Evolutionary conservation across 2,888 invertebrate species (phyloP), one percentile per base, ranked within the genome.

Genomic region (Drosophila paranaensis): DNA sequence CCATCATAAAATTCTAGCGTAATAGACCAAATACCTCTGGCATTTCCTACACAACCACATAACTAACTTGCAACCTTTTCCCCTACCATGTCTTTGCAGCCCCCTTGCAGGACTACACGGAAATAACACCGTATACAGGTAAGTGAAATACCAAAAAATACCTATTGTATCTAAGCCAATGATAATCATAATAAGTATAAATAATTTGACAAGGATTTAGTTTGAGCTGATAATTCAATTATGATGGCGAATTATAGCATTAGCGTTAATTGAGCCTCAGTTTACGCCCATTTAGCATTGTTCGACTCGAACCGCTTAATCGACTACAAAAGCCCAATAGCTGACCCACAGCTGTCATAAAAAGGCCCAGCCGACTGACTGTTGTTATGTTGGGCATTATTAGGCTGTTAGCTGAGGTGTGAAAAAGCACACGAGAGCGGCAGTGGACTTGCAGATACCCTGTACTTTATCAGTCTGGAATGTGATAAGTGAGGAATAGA

Each of bases 91-190:
- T 66, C 81, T 87, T 95, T 95, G 82, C 95, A 96, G 96, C 96
- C 92, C 96, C 96, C 86, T 91, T 95, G 74, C 94, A 94, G 90
- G 94, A 95, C 86, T 94, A 94, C 51, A 90, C 95, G 74, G 94
- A 95, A 88, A 93, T 95, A 91, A 95, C 95, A 92, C 93, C 95
- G 91, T 95, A 95, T 91, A 94, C 95, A 92, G 94, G 94, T 94
- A 92, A 94, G 92, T 88, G 40, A 16, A 14, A 10, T 30, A 30
- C 30, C 6, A 8, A 3, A 46, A 16, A 43, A 45, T 45, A 45
- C 14, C 8, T 40, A 33, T 20, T 20, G 2, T 20, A 20, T 10
- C 16, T 25, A 42, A 42, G n/a, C 16, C 20, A 33, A 45, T 13
- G 2, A 9, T 25, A 25, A 43, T 13, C 9, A 37, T 53, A 45